A percentile compares a stretch with the other conserved stretches of the same genome.
Evolutionary conservation across 2,888 invertebrate genomes (phyloP).

Genomic region (Ormyrus rosae): DNA sequence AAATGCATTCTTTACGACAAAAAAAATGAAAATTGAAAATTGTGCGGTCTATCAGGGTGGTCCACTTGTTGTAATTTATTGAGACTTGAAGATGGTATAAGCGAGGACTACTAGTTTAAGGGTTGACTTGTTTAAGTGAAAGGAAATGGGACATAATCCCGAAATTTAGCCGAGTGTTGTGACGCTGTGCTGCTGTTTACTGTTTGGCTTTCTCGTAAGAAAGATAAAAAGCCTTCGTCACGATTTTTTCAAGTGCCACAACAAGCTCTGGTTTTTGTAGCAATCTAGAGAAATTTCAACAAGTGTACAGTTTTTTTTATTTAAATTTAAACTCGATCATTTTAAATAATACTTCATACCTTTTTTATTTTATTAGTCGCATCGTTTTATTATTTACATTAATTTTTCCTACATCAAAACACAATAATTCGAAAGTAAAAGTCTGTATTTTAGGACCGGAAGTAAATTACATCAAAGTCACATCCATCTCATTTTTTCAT

Average conservation of each 20-base stretch:
- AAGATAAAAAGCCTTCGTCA: conserved; percentile 19
- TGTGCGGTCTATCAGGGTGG: not conserved
- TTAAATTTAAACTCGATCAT: too few species aligned
- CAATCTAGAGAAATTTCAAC: not conserved
- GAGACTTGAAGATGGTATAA: conserved; percentile 33
- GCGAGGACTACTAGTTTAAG: conserved; percentile 59
- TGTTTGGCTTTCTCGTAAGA: conserved; percentile 56
- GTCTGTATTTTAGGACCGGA: too few species aligned
- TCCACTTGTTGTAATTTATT: conserved; percentile 62
- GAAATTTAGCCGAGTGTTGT: conserved; percentile 14
- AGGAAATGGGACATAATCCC: conserved; percentile 28
- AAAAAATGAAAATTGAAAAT: too few species aligned
- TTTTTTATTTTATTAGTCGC: too few species aligned
- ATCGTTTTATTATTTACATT: too few species aligned
- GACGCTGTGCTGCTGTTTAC: conserved; percentile 64
- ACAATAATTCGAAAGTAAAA: too few species aligned
- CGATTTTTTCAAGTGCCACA: conserved; percentile 34
- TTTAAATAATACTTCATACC: too few species aligned
- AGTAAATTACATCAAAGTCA: too few species aligned
- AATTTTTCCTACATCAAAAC: too few species aligned
- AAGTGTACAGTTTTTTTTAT: too few species aligned
- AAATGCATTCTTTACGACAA: too few species aligned
- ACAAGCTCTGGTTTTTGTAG: conserved; percentile 27
- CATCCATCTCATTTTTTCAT: too few species aligned
- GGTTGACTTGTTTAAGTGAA: conserved; percentile 62